These are phyloP conservation scores for Schizotus pectinicornis DNA, from an alignment of 2,888 invertebrate genomes.

Conservation along the genomic window DNA sequence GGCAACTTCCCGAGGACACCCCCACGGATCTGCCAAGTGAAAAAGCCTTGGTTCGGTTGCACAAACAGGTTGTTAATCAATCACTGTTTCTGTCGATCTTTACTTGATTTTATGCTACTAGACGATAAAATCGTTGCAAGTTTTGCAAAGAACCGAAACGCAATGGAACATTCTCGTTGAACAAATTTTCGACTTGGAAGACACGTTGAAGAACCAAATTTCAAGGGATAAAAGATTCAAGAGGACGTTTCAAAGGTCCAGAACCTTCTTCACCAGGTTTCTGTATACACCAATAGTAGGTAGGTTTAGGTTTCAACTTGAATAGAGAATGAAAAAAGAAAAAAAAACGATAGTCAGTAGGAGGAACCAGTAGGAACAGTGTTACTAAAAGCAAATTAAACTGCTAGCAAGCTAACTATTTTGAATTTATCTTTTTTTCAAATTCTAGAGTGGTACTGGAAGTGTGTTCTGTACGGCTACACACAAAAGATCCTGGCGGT, in stretches of 20 bases:
- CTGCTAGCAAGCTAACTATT: background rate
- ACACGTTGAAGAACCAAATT: constrained; percentile 79
- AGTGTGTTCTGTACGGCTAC: constrained; percentile 81
- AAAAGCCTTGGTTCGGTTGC: constrained; percentile 86
- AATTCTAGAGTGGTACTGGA: constrained; percentile 94
- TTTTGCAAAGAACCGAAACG: constrained; percentile 91
- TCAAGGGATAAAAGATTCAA: constrained; percentile 68
- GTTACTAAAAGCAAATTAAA: background rate
- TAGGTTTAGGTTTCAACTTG: constrained; percentile 46
- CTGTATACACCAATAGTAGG: constrained; percentile 73
- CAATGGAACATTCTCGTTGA: constrained; percentile 90
- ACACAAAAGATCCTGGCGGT: constrained; percentile 76
- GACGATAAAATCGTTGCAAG: constrained; percentile 89
- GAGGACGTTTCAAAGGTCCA: constrained; percentile 72
- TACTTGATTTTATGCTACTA: constrained; percentile 41
- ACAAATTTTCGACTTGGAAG: constrained; percentile 83
- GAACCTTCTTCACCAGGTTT: constrained; percentile 63
- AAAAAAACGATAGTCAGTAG: no score
- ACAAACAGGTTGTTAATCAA: constrained; percentile 74
- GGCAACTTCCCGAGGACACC: constrained; percentile 64
- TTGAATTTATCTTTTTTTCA: constrained; percentile 7
- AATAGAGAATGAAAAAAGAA: no score
- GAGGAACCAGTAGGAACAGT: background rate
- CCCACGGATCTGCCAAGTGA: constrained; percentile 75
- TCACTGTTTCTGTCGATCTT: background rate